Evolutionary conservation across 37 sponge, comb jelly and placozoan species (phyloP), one percentile per base, ranked within the genome.

Genomic region (Mnemiopsis leidyi): DNA sequence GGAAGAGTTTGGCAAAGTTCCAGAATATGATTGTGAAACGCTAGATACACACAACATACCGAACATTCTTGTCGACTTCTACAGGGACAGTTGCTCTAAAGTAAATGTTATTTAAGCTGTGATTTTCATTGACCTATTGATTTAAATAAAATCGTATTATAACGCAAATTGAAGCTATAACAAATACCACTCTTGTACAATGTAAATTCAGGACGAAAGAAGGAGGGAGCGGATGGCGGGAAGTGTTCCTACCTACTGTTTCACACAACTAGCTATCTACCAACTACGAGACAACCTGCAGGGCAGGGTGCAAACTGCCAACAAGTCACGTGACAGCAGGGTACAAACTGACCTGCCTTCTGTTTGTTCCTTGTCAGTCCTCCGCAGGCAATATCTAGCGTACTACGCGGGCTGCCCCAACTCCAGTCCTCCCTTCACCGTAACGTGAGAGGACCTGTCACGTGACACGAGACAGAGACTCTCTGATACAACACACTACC

Each of bases 211-310:
- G 79, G 79, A 69, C 73, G n/a, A 69, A 1, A 69, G 9, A 20
- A 20, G 16, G 9, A 1, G 36, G 0, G 34, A 16, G 7, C 79
- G 30, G 3, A 77, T 77, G 33, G 79, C 79, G 16, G 79, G 79
- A 33, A 77, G 32, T 0, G 33, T 36, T 26, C 79, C 79, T 13
- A 18, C 18, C 21, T 32, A 77, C 79, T 77, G 79, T 77, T 16
- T 77, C 32, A 34, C 79, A 32, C 79, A 77, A 32, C 79, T 77
- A 31, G 32, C 79, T 32, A 36, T 32, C 79, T 77, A 77, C 79
- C 79, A 77, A 34, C 32, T 77, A 2, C 26, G 79, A 77, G 79
- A 77, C 73, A 71, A 23, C 9, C 79, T 31, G 32, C 1, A 28
- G 3, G 36, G 36, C 79, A 31, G 35, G 9, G 73, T 29, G 29